Evolutionary conservation across 2,888 invertebrate species (phyloP), one percentile per base, ranked within the genome.

Genomic region (Crossocerus cetratus): DNA sequence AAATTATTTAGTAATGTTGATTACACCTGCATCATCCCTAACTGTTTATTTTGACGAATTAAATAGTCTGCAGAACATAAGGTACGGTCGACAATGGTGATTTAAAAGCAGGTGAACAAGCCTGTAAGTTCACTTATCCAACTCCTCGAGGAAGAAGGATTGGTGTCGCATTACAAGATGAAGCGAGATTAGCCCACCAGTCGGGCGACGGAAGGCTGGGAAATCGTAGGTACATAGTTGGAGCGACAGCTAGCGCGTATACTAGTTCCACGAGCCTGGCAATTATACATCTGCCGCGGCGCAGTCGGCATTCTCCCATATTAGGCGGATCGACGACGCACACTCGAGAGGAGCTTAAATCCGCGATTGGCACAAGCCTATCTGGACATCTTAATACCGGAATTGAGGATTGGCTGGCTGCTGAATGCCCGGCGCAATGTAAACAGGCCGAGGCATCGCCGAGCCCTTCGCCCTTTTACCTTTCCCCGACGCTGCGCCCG

Each of bases 341-440:
- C 1, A 32, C 65, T 57, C 64, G 70, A 67, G 72, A 73, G 74
- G 55, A 69, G 74, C 64, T 77, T 81, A 65, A 62, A 59, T 45
- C 22, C 43, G 20, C 66, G 59, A 72, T 74, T 69, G 55, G 73
- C 68, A 77, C 74, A 81, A 84, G 72, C 72, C 77, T 86, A 87
- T 88, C 86, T 81, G 63, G 66, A 69, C 81, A 87, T 87, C 88
- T 87, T 85, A 84, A 87, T 88, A 74, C 84, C 82, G 73, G 80
- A 85, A 84, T 83, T 79, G 69, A 16, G 13, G 49, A 16, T 4
- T 59, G 69, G 72, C 62, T 60, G 59, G 60, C 71, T 78, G 62
- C 65, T 74, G 65, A 81, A 74, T 68, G 18, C 75, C 75, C 80
- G 82, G 84, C 74, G 82, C 57, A 73, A 72, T 78, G 82, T 78